Percentiles rank a stretch among this genome's conserved stretches.
Conservation (phyloP, 1,140 invertebrate genomes). For the Penaeus indicus region DNA sequence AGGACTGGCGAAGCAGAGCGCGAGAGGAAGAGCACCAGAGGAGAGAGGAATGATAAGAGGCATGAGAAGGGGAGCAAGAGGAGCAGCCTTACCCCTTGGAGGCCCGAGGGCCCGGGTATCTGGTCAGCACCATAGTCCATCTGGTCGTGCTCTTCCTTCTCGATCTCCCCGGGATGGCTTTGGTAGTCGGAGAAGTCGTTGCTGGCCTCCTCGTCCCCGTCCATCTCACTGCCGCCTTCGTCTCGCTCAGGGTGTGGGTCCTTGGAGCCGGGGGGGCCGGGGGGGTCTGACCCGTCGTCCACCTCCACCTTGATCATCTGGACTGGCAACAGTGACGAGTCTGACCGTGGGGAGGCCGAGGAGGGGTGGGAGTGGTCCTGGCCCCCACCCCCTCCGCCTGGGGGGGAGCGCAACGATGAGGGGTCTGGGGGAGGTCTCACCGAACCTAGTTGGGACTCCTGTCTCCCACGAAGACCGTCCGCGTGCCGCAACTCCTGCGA, state of each 20-base stretch:
- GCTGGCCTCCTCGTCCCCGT: constrained; percentile 50
- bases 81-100: constrained; percentile 48
- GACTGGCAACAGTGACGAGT: constrained; percentile 52
- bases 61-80: neutral
- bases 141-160: constrained; percentile 61
- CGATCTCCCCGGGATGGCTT: constrained; percentile 50
- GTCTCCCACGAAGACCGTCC: constrained; percentile 28
- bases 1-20: neutral
- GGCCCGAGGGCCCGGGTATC: constrained; percentile 57
- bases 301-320: constrained; percentile 60
- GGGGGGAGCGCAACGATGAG: constrained; percentile 30
- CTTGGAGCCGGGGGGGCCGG: neutral
- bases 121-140: constrained; percentile 57
- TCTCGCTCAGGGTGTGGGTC: constrained; percentile 25
- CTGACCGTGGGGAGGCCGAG: constrained; percentile 12
- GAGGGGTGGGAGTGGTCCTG: constrained; percentile 22
- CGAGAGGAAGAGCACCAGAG: neutral
- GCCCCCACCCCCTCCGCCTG: neutral
- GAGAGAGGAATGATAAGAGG: neutral
- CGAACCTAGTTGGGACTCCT: neutral
- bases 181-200: constrained; percentile 54
- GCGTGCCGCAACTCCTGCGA: constrained; percentile 37
- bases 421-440: constrained; percentile 4
- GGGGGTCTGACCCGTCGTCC: constrained; percentile 35
- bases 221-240: constrained; percentile 55